A percentile compares a stretch with the other conserved stretches of the same genome.
Evolutionary conservation across 2,797 vertebrate genomes (phyloP).

Genomic region (Loris lydekkerianus): DNA sequence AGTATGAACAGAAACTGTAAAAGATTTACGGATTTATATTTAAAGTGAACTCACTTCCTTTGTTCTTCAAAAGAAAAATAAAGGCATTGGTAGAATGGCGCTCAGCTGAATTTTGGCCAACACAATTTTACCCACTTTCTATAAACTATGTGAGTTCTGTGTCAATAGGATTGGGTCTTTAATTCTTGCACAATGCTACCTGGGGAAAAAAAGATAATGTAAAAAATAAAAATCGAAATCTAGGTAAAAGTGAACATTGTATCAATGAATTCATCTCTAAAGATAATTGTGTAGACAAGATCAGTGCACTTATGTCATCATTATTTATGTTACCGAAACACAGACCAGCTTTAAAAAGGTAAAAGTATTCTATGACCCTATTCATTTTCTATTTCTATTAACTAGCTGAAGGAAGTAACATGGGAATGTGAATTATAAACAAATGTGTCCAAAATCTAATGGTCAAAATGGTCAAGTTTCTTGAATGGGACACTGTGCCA

Average conservation of each 20-base stretch:
- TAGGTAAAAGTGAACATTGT: neutral
- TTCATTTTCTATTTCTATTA: neutral
- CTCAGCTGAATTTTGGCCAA: neutral
- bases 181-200: neutral
- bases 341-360: neutral
- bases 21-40: slow-evolving; percentile 58
- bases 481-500: neutral
- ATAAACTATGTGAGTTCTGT: neutral
- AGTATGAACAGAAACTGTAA: slow-evolving; percentile 68
- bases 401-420: neutral
- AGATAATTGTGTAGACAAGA: neutral
- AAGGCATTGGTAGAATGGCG: neutral
- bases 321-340: neutral
- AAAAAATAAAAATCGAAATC: neutral
- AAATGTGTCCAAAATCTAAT: neutral
- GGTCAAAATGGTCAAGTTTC: neutral
- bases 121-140: neutral
- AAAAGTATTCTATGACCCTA: neutral
- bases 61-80: slow-evolving; percentile 61
- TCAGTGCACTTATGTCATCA: neutral
- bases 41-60: slow-evolving; percentile 60
- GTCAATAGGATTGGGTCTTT: neutral
- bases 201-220: neutral
- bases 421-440: neutral
- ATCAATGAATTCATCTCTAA: neutral